Base-by-base conservation (phyloP, 64 coral and sea anemone genomes). In the Stichodactyla mertensii region DNA sequence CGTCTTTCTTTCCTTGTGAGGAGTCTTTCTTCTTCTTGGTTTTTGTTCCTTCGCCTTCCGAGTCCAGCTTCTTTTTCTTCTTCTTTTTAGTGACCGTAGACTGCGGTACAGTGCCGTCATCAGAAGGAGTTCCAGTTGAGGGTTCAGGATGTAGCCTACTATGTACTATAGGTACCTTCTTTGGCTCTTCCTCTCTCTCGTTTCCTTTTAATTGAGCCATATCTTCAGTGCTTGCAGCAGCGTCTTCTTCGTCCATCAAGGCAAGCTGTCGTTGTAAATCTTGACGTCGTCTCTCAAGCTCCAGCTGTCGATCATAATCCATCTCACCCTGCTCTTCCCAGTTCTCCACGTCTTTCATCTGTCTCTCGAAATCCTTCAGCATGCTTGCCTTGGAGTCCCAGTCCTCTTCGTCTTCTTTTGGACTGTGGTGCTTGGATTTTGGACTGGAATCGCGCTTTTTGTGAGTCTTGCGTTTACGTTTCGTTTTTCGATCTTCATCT, bases 201-300 rank as follows among this genome's bases (percentile, higher is more conserved):
- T 85, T 62, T 13, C 57, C 83, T 64, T 85, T 64, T n/a, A 19
- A 85, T 22, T 66, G 62, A 20, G 2, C 13, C 19, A 16, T 79
- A 55, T 90, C 88, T 13, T 77, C 77, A 8, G 55, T 23, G 52
- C 60, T 64, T 0, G 31, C 83, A 6, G 77, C 70, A 15, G 94
- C 94, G 77, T 92, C 94, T 77, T 96, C 91, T 64, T 96, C 91
- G 67, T 96, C 94, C 85, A 96, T 96, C 53, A 96, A 84, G 14
- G 91, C 94, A 19, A 96, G 88, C 69, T 96, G 57, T 22, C 94
- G 82, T 80, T 96, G 91, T 53, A 96, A 61, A 64, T 85, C 78
- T 59, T 92, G 94, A 61, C 94, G 89, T 7, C 94, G 79, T 78
- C 91, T 96, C 51, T 96, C 94, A 64, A 96, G 77, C 60, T 87